Evolutionary conservation across 2,113 vertebrate genomes (phyloP).

Genomic region (Caretta caretta): DNA sequence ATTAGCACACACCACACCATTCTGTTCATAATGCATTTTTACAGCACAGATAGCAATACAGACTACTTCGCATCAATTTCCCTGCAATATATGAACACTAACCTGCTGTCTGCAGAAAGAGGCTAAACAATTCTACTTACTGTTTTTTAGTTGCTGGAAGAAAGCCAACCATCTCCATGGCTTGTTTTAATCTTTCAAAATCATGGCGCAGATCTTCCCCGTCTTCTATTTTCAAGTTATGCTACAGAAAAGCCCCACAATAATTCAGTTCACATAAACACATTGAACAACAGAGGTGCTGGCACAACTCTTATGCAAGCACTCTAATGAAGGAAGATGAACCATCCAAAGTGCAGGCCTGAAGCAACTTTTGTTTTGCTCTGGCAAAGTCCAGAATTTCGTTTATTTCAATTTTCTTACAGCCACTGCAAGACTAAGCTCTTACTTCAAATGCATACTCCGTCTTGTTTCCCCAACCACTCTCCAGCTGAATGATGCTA

Average conservation of each 20-base stretch:
- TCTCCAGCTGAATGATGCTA: background rate
- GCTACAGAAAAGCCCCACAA: conserved; percentile 72
- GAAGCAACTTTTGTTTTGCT: background rate
- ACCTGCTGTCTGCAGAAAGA: background rate
- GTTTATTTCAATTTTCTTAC: background rate
- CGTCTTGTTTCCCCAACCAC: background rate
- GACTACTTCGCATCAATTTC: background rate
- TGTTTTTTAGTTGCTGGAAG: conserved; percentile 95
- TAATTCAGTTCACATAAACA: background rate
- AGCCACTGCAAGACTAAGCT: background rate
- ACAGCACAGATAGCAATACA: background rate
- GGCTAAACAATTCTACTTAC: conserved; percentile 77
- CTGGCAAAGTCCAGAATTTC: background rate
- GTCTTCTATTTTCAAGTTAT: conserved; percentile 98
- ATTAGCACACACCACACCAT: rapidly evolving
- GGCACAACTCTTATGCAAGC: background rate
- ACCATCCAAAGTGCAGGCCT: background rate
- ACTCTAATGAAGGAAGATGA: background rate
- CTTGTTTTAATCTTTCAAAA: conserved; percentile 96
- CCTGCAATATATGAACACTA: background rate
- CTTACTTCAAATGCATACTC: background rate
- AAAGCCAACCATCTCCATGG: conserved; percentile 99
- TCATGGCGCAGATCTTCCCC: conserved; percentile 95
- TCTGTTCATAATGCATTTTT: background rate
- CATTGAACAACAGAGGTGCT: background rate